Evolutionary conservation across 2,888 invertebrate species (phyloP).

Genomic region (Drosophila paranaensis): DNA sequence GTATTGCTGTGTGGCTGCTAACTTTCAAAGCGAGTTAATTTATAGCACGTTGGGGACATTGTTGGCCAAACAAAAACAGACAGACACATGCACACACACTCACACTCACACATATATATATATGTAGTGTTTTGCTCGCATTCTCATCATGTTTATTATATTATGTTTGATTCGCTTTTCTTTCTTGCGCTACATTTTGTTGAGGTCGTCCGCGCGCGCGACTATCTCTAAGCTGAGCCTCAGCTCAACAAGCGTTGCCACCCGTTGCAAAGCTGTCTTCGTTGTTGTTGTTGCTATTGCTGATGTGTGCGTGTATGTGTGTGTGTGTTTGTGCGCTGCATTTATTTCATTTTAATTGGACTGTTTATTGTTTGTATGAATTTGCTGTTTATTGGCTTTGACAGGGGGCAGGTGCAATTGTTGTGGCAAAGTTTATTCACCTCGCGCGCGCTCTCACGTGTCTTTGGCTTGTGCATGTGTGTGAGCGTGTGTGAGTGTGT

Average conservation of each 20-base stretch:
- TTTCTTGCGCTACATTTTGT: constrained; percentile 28
- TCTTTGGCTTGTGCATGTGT: constrained; percentile 32
- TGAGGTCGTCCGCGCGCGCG: constrained; percentile 28
- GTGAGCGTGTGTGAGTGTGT: neutral
- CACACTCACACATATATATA: constrained; percentile 3
- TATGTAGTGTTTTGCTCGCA: constrained; percentile 41
- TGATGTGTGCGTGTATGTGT: neutral
- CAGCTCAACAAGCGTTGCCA: constrained; percentile 54
- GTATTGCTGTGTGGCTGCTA: constrained; percentile 53
- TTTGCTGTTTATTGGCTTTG: constrained; percentile 42
- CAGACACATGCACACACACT: constrained; percentile 14
- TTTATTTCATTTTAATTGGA: constrained; percentile 72
- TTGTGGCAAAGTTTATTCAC: constrained; percentile 72
- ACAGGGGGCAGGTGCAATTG: constrained; percentile 45
- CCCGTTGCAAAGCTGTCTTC: constrained; percentile 19
- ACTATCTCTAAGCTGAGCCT: constrained; percentile 38
- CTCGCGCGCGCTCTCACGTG: constrained; percentile 74
- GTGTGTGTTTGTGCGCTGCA: constrained; percentile 30
- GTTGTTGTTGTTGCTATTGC: neutral
- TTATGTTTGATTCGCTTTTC: constrained; percentile 54
- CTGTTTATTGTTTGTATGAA: constrained; percentile 50
- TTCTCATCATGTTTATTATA: constrained; percentile 55
- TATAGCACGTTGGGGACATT: constrained; percentile 66
- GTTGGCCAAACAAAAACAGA: constrained; percentile 57
- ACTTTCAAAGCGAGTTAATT: constrained; percentile 78